Percentiles rank a stretch among this genome's conserved stretches.
phyloP scores from a whole-genome alignment of 2,888 invertebrate species.

The Tryphoninae sp. region DNA sequence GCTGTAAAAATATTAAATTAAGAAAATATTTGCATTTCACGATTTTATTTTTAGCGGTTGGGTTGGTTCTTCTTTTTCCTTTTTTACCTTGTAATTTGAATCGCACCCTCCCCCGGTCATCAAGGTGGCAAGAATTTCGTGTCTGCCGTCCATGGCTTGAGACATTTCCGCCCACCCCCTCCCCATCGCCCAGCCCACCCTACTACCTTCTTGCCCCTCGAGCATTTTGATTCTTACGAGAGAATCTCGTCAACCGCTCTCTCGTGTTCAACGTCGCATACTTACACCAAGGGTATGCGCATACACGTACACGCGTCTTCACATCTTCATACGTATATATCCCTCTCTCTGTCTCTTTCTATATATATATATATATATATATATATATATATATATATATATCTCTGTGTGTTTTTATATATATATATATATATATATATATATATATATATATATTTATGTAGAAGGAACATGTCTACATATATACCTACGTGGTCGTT shows the following conservation, averaged over 20 bases:
- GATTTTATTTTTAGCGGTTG: too few relatives aligned
- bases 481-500: slow-evolving; percentile 19
- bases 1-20: too few relatives aligned
- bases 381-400: too few relatives aligned
- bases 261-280: neutral
- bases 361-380: slow-evolving; percentile 7
- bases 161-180: too few relatives aligned
- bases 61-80: neutral
- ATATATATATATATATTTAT: neutral
- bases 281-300: neutral
- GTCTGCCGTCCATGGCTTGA: neutral
- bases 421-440: slow-evolving; percentile 6
- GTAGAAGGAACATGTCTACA: slow-evolving; percentile 21
- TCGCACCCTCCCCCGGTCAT: neutral
- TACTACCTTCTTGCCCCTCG: too few relatives aligned
- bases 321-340: neutral
- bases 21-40: too few relatives aligned
- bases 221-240: neutral
- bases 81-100: neutral
- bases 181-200: too few relatives aligned
- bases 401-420: too few relatives aligned
- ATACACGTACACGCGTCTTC: neutral
- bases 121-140: neutral
- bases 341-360: neutral
- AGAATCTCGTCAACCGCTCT: slow-evolving; percentile 25